Evolutionary conservation across 2,797 vertebrate genomes (phyloP).

Genomic region (Fistularia tabacaria): DNA sequence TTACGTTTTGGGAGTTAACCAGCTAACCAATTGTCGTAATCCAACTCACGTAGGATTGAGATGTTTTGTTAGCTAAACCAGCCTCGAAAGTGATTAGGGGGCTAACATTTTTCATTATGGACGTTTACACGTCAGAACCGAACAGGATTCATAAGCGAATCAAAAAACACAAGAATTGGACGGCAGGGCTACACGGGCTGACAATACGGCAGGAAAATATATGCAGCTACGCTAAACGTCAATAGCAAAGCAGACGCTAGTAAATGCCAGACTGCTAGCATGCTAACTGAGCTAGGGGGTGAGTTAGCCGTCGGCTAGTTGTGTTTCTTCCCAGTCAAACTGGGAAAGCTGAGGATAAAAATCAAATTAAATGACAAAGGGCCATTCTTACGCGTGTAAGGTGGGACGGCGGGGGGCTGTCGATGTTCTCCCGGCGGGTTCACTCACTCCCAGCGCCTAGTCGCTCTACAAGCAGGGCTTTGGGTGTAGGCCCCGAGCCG

Average conservation of each 20-base stretch:
- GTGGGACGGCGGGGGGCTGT: background rate
- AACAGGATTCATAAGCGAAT: no score
- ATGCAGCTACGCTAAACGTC: conserved; percentile 58
- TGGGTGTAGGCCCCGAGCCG: conserved; percentile 52
- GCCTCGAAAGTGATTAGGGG: background rate
- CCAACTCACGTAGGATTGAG: conserved; percentile 16
- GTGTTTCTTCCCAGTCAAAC: conserved; percentile 14
- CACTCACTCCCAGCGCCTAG: conserved; percentile 8
- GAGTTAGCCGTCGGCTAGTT: conserved; percentile 47
- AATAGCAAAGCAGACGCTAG: conserved; percentile 60
- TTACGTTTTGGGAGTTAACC: conserved; percentile 19
- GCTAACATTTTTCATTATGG: no score
- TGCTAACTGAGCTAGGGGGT: conserved; percentile 57
- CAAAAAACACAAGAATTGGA: background rate
- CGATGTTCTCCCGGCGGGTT: background rate
- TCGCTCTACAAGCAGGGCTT: conserved; percentile 6
- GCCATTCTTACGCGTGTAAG: no score
- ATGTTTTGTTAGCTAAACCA: conserved; percentile 6
- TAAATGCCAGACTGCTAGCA: conserved; percentile 36
- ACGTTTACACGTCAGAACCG: no score
- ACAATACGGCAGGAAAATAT: conserved; percentile 59
- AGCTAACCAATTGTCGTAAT: conserved; percentile 17
- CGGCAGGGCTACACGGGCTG: conserved; percentile 5
- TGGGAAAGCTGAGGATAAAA: conserved; percentile 3
- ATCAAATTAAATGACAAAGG: background rate